Evolutionary conservation across 2,888 invertebrate species (phyloP).

Genomic region (Stenodema calcarata): DNA sequence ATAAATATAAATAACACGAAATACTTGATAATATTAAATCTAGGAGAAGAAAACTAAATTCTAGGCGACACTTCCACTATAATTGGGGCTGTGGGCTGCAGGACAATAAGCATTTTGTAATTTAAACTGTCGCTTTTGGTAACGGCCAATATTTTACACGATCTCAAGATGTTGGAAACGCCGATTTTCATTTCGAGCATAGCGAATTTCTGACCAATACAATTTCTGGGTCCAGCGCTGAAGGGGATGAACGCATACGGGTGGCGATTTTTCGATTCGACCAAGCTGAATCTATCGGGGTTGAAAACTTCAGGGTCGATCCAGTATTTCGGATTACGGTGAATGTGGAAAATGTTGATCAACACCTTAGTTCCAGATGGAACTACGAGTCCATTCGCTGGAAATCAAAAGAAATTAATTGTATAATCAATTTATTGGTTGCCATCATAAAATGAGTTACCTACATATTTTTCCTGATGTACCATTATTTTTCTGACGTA

Average conservation of each 20-base stretch:
- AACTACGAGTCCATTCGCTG: slow-evolving; percentile 1
- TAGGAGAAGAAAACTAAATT: neutral
- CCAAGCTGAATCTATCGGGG: slow-evolving; percentile 59
- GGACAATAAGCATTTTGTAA: neutral
- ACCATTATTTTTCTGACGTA: too few species aligned
- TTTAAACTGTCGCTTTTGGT: neutral
- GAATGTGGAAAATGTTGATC: slow-evolving; percentile 58
- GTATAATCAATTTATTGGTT: too few species aligned
- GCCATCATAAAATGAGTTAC: too few species aligned
- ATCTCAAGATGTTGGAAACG: slow-evolving; percentile 24
- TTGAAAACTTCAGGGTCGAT: slow-evolving; percentile 62
- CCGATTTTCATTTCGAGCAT: slow-evolving; percentile 44
- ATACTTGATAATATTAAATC: too few species aligned
- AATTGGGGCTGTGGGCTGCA: slow-evolving; percentile 19
- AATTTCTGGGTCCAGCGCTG: slow-evolving; percentile 72
- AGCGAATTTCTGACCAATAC: slow-evolving; percentile 62
- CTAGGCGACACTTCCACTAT: slow-evolving; percentile 1
- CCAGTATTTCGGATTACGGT: slow-evolving; percentile 61
- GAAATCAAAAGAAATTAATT: too few species aligned
- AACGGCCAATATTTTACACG: neutral
- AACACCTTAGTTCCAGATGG: slow-evolving; percentile 57
- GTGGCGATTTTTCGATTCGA: slow-evolving; percentile 53
- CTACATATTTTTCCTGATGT: too few species aligned
- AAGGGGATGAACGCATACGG: slow-evolving; percentile 64
- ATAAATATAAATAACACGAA: too few species aligned